phyloP scores from a whole-genome alignment of 2,113 vertebrate species.

The Phoxinus phoxinus region DNA sequence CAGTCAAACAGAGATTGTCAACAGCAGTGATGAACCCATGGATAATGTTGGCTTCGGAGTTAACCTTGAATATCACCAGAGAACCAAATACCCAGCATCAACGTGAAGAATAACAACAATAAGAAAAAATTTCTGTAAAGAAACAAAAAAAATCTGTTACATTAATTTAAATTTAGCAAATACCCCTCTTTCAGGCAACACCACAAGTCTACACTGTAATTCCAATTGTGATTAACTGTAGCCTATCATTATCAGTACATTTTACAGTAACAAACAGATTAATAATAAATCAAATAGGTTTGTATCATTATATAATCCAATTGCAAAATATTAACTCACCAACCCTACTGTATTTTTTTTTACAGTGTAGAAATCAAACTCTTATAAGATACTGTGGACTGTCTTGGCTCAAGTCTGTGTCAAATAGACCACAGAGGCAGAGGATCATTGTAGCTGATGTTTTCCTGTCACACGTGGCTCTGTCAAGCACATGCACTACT shows the following conservation, averaged over 20 bases:
- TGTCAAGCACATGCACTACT: conserved; percentile 45
- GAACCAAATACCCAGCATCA: neutral
- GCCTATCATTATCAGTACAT: neutral
- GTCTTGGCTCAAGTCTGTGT: conserved; percentile 16
- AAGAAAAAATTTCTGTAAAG: neutral
- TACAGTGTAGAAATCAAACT: neutral
- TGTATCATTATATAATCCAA: neutral
- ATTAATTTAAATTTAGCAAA: neutral
- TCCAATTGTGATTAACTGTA: neutral
- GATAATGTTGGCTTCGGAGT: neutral
- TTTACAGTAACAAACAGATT: neutral
- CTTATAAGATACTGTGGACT: neutral
- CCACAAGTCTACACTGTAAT: no score
- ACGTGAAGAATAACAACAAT: neutral
- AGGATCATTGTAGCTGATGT: conserved; percentile 58
- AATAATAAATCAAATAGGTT: neutral
- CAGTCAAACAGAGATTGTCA: neutral
- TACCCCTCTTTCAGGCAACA: no score
- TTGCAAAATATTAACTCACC: neutral
- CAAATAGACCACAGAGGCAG: conserved; percentile 25
- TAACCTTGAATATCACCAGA: neutral
- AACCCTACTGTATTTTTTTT: neutral
- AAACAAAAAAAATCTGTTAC: neutral
- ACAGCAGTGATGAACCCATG: neutral
- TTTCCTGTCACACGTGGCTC: conserved; percentile 76